Conservation (phyloP, 1,140 invertebrate species). For the Drosophila kikkawai region DNA sequence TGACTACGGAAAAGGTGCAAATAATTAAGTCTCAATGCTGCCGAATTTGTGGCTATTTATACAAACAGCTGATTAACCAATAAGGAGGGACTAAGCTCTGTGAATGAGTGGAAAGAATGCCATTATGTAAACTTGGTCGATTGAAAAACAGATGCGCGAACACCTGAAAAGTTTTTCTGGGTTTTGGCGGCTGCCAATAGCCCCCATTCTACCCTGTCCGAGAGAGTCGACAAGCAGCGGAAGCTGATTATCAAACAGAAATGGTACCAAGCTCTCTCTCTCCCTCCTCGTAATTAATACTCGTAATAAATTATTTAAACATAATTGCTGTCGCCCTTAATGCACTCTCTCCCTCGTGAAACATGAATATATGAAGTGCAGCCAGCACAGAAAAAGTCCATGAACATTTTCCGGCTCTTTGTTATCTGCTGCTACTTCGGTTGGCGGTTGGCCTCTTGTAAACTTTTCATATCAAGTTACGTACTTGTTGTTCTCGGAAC, state of each 20-base stretch:
- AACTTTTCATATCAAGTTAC: slow-evolving; percentile 79
- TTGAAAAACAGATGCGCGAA: slow-evolving; percentile 36
- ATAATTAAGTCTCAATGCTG: slow-evolving; percentile 48
- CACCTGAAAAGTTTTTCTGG: background rate
- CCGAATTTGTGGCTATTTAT: slow-evolving; percentile 44
- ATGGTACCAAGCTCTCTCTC: background rate
- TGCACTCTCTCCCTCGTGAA: slow-evolving; percentile 22
- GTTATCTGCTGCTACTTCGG: slow-evolving; percentile 55
- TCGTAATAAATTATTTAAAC: slow-evolving; percentile 73
- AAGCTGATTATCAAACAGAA: slow-evolving; percentile 43
- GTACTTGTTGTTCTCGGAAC: slow-evolving; percentile 59
- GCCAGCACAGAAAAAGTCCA: slow-evolving; percentile 10
- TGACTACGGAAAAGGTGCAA: slow-evolving; percentile 53
- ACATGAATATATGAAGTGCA: slow-evolving; percentile 41
- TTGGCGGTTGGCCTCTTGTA: slow-evolving; percentile 67
- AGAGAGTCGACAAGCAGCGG: slow-evolving; percentile 18
- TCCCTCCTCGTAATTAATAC: slow-evolving; percentile 63
- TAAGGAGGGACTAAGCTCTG: slow-evolving; percentile 5
- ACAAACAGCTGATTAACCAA: slow-evolving; percentile 54
- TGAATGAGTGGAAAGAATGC: slow-evolving; percentile 32
- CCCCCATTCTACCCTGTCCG: background rate
- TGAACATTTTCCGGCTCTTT: slow-evolving; percentile 44
- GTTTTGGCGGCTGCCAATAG: background rate
- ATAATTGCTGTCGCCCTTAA: slow-evolving; percentile 56
- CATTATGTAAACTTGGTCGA: slow-evolving; percentile 8